A percentile compares a stretch with the other conserved stretches of the same genome.
phyloP scores from a whole-genome alignment of 1,140 invertebrate species.

The Sminthurinus signatus region DNA sequence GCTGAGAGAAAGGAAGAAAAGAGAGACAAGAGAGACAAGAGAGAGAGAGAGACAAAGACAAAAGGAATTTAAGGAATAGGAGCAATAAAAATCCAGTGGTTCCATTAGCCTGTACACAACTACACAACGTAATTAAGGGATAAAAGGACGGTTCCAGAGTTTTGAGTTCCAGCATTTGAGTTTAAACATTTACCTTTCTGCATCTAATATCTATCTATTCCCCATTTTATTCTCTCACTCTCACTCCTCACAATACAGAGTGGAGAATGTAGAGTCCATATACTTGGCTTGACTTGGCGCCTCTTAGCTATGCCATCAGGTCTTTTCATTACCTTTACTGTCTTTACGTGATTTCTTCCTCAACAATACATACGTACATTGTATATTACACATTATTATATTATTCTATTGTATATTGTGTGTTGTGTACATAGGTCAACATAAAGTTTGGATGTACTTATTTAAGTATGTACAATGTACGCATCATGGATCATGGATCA shows the following conservation, averaged over 20 bases:
- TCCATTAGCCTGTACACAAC: conserved; percentile 40
- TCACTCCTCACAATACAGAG: no score
- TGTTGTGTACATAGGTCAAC: not conserved
- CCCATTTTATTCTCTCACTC: conserved; percentile 21
- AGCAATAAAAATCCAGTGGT: conserved; percentile 37
- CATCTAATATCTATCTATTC: no score
- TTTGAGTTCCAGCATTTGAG: no score
- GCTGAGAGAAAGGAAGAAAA: not conserved
- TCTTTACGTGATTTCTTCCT: conserved; percentile 21
- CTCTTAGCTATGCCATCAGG: conserved; percentile 26
- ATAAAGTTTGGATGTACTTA: not conserved
- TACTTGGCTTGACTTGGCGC: no score
- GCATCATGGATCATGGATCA: no score
- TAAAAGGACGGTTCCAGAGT: conserved; percentile 31
- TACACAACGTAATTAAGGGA: conserved; percentile 39
- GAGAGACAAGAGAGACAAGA: no score
- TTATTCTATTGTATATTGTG: no score
- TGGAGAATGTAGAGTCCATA: no score
- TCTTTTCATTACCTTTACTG: conserved; percentile 29
- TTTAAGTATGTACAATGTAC: no score
- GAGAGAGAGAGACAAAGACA: no score
- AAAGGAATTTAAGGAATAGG: conserved; percentile 35
- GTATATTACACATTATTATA: not conserved
- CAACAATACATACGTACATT: no score
- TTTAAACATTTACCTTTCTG: no score